These are phyloP conservation scores for Cyphomyrmex costatus DNA, from an alignment of 1,140 invertebrate genomes.

Conservation along the genomic window DNA sequence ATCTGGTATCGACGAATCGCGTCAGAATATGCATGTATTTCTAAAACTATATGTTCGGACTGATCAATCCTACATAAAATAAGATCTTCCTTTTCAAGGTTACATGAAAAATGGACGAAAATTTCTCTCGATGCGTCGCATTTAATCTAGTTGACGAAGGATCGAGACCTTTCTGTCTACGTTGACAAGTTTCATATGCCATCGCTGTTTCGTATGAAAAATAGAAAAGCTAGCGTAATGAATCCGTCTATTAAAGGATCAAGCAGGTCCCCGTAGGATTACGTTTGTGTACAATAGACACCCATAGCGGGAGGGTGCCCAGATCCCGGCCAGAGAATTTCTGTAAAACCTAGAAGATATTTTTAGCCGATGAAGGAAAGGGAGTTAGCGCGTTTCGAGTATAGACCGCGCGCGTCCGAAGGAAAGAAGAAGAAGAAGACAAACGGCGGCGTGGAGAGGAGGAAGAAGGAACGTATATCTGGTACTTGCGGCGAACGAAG, in stretches of 20 bases:
- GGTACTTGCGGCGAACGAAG: conserved; percentile 64
- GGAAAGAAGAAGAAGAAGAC: conserved; percentile 51
- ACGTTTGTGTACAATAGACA: conserved; percentile 14
- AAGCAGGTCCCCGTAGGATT: conserved; percentile 18
- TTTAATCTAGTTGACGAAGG: conserved; percentile 35
- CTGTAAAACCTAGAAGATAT: conserved; percentile 36
- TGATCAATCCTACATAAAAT: neutral
- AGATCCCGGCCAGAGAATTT: conserved; percentile 14
- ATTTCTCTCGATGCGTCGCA: neutral
- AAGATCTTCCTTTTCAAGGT: neutral
- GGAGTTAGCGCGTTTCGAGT: conserved; percentile 69
- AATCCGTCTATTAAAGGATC: conserved; percentile 29
- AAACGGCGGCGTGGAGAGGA: conserved; percentile 48
- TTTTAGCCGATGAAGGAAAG: conserved; percentile 54
- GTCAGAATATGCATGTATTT: conserved; percentile 17
- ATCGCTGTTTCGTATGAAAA: conserved; percentile 25
- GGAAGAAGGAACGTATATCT: conserved; percentile 59
- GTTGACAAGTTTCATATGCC: neutral
- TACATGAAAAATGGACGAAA: neutral
- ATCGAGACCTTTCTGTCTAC: conserved; percentile 1
- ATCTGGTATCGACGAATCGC: conserved; percentile 41
- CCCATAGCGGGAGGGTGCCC: neutral
- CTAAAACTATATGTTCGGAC: neutral
- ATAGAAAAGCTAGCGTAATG: conserved; percentile 25
- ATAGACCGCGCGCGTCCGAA: conserved; percentile 60